These are phyloP conservation scores for Lepus oiostolus DNA, from an alignment of 2,797 vertebrate genomes.

Conservation along the genomic window DNA sequence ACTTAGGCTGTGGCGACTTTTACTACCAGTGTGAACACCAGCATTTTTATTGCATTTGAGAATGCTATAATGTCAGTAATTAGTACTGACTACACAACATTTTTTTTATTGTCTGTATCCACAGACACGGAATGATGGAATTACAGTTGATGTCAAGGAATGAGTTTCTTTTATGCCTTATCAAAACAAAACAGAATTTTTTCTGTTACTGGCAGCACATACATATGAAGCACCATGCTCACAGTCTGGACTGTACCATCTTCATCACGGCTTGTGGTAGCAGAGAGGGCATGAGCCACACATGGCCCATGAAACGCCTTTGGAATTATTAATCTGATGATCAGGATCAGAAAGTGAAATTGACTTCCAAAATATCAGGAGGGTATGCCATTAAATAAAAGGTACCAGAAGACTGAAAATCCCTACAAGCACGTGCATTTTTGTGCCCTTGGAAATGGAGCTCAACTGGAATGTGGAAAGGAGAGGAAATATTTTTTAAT, in stretches of 20 bases:
- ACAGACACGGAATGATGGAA: constrained; percentile 95
- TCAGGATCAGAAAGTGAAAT: constrained; percentile 84
- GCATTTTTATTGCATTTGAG: constrained; percentile 99
- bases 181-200: constrained; percentile 87
- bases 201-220: constrained; percentile 91
- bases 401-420: constrained; percentile 85
- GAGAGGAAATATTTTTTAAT: constrained; percentile 81
- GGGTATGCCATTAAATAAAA: constrained; percentile 82
- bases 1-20: constrained; percentile 89
- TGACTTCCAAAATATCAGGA: constrained; percentile 82
- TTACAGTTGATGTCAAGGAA: constrained; percentile 96
- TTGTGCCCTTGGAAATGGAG: constrained; percentile 83
- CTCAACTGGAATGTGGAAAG: constrained; percentile 83
- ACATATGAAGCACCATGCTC: constrained; percentile 92
- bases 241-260: constrained; percentile 90
- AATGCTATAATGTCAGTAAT: constrained; percentile 96
- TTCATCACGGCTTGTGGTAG: constrained; percentile 88
- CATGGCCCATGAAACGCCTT: constrained; percentile 83
- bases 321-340: constrained; percentile 83
- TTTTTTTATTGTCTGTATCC: constrained; percentile 95
- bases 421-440: constrained; percentile 72
- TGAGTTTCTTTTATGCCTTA: constrained; percentile 93
- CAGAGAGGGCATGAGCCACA: constrained; percentile 80
- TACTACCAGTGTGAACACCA: constrained; percentile 95
- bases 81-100: constrained; percentile 96